Evolutionary conservation across 2,888 invertebrate species (phyloP).

Genomic region (Amphipyra berbera): DNA sequence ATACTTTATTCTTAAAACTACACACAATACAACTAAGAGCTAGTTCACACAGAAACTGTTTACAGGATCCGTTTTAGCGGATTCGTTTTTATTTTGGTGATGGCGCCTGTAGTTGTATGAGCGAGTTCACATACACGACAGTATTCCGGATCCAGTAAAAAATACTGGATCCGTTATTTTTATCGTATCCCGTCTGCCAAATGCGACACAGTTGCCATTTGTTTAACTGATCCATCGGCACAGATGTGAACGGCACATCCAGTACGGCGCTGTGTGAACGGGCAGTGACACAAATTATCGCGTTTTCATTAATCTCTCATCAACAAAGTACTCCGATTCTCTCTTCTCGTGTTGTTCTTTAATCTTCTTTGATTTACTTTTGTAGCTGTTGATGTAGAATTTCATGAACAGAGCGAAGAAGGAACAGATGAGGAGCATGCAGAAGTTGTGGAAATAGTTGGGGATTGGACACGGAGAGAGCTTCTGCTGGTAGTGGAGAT

Average conservation of each 20-base stretch:
- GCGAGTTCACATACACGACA: too few species aligned
- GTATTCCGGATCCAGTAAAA: too few species aligned
- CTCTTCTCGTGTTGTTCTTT: slow-evolving; percentile 37
- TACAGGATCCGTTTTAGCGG: too few species aligned
- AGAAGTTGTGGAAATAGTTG: slow-evolving; percentile 88
- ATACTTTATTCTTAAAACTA: slow-evolving; percentile 22
- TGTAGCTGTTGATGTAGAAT: slow-evolving; percentile 88
- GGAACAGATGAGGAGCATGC: slow-evolving; percentile 87
- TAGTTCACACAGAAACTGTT: too few species aligned
- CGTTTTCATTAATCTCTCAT: slow-evolving; percentile 47
- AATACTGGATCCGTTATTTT: too few species aligned
- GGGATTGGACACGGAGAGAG: slow-evolving; percentile 84
- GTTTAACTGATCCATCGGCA: too few species aligned
- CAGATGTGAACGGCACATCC: too few species aligned
- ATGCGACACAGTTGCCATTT: too few species aligned
- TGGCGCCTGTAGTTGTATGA: too few species aligned
- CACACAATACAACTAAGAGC: neutral
- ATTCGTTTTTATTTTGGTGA: too few species aligned
- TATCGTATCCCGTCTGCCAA: too few species aligned
- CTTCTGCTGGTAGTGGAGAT: slow-evolving; percentile 83
- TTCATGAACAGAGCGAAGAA: slow-evolving; percentile 92
- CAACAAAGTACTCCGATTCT: slow-evolving; percentile 15
- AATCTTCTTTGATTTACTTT: slow-evolving; percentile 56
- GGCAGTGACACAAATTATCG: slow-evolving; percentile 29
- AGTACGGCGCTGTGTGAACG: too few species aligned